These are phyloP conservation scores for Sepiola atlantica DNA, from an alignment of 2,888 invertebrate genomes.

Conservation along the genomic window DNA sequence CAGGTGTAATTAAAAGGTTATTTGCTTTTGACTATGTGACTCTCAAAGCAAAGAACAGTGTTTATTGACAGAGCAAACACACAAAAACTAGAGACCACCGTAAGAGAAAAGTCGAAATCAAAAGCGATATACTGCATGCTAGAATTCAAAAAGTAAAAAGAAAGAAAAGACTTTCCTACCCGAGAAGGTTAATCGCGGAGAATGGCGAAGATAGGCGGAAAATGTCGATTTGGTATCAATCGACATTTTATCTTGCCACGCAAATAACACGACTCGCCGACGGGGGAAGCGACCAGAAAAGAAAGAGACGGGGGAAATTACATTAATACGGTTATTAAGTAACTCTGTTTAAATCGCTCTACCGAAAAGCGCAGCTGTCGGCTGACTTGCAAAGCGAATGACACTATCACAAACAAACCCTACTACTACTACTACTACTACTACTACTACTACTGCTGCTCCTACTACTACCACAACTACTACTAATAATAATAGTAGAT, in stretches of 20 bases:
- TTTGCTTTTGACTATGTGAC: not conserved
- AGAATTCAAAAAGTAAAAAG: no score
- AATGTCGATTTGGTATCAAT: not conserved
- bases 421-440: not conserved
- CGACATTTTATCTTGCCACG: not conserved
- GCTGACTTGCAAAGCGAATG: not conserved
- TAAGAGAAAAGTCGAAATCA: not conserved
- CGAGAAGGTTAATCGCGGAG: not conserved
- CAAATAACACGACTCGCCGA: constrained; percentile 32
- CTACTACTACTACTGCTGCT: not conserved
- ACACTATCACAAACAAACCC: not conserved
- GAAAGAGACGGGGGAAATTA: not conserved
- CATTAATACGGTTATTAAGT: constrained; percentile 12
- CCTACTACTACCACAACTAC: not conserved
- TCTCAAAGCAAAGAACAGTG: not conserved
- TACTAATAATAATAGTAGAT: not conserved
- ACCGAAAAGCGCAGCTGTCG: not conserved
- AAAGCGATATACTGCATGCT: not conserved
- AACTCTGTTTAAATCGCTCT: constrained; percentile 32
- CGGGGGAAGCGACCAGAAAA: not conserved
- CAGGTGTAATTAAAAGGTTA: no score
- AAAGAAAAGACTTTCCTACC: not conserved
- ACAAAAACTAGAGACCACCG: not conserved
- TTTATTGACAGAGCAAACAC: not conserved
- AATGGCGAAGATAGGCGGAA: not conserved